Base-by-base conservation (phyloP, 2,888 invertebrate species). In the Operophtera brumata region DNA sequence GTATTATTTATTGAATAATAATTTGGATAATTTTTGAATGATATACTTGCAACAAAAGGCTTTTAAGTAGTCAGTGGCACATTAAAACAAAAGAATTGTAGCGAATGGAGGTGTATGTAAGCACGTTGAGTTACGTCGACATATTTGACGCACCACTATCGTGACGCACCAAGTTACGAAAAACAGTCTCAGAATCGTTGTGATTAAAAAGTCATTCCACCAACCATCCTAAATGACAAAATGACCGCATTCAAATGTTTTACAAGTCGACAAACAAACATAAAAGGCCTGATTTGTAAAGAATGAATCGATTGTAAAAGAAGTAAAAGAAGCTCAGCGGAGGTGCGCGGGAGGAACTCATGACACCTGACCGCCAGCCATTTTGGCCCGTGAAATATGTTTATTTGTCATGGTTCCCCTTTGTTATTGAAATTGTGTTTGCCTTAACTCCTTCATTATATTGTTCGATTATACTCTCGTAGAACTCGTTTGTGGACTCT, bases 381-480 rank as follows among this genome's bases (percentile, higher is more conserved):
- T 88, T 89, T 89, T 86, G 81, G 88, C 80, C 85, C 84, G 82
- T 89, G 89, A 90, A 89, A 90, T 89, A 90, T 90, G 88, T 89
- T 90, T 90, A 90, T 90, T 90, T 89, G 90, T 88, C 87, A 83
- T 86, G 83, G 83, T 76, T 82, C 80, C 77, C 83, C 80, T 89
- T 89, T 90, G 90, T 90, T 88, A 90, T 90, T 89, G 84, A 89
- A 90, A 90, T 90, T 81, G 80, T 89, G 87, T 90, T 90, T 90
- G 87, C 86, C 86, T 89, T 88, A 80, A 86, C 88, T 87, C 88
- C 86, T 88, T 86, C 86, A 87, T 87, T 86, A 89, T 87, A 88
- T 89, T 90, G 86, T 90, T 86, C 86, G 88, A 86, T 86, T 88
- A 86, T 88, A 82, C 84, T 80, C 73, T 69, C 74, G 75, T 78